Evolutionary conservation across 2,888 invertebrate species (phyloP).

Genomic region (Papilio protenor): DNA sequence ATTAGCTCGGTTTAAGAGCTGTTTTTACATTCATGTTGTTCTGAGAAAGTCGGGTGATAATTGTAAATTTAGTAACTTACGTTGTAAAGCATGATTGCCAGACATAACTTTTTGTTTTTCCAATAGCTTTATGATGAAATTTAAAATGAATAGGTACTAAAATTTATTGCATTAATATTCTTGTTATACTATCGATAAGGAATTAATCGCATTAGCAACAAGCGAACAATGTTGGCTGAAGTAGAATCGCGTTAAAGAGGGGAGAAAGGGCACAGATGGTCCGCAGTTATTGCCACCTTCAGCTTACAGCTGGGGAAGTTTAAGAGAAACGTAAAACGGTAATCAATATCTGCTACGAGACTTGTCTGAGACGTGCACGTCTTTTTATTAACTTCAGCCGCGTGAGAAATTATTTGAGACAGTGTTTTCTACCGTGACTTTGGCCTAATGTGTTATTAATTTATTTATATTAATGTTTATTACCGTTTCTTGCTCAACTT

Average conservation of each 20-base stretch:
- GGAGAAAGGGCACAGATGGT: slow-evolving; percentile 77
- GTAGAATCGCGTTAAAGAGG: slow-evolving; percentile 55
- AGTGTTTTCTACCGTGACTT: not conserved
- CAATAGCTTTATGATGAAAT: too few species aligned
- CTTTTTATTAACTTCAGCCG: slow-evolving; percentile 42
- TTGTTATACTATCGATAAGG: slow-evolving; percentile 27
- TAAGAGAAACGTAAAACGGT: slow-evolving; percentile 64
- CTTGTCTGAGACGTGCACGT: slow-evolving; percentile 38
- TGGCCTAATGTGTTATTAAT: not conserved
- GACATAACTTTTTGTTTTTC: too few species aligned
- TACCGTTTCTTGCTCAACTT: too few species aligned
- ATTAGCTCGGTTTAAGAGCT: not conserved
- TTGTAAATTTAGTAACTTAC: not conserved
- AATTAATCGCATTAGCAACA: slow-evolving; percentile 48
- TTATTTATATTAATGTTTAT: not conserved
- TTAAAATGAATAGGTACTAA: too few species aligned
- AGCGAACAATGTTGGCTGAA: slow-evolving; percentile 45
- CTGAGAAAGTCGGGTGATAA: not conserved
- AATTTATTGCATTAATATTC: not conserved
- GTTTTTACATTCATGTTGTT: not conserved
- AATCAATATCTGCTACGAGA: slow-evolving; percentile 63
- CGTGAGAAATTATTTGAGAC: slow-evolving; percentile 38
- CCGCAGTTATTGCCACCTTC: slow-evolving; percentile 73
- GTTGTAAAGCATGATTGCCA: too few species aligned
- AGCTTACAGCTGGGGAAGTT: slow-evolving; percentile 57